A percentile compares a stretch with the other conserved stretches of the same genome.
These are phyloP conservation scores for Rhombomys opimus DNA, from an alignment of 2,113 vertebrate species.

Conservation along the genomic window DNA sequence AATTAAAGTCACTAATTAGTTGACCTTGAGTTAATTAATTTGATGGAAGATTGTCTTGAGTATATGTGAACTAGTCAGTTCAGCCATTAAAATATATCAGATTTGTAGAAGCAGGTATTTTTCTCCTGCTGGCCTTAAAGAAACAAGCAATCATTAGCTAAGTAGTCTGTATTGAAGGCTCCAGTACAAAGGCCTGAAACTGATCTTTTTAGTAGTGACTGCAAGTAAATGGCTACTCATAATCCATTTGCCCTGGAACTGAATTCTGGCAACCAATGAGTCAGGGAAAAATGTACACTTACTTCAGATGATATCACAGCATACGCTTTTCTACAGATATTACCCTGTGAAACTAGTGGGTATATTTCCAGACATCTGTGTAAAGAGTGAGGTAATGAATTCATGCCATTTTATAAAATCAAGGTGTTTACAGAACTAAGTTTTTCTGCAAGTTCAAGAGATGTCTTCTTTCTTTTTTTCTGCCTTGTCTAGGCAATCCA, in stretches of 20 bases:
- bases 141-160: background rate
- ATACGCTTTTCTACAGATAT: background rate
- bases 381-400: background rate
- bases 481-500: background rate
- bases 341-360: background rate
- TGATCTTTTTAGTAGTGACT: background rate
- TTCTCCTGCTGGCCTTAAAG: background rate
- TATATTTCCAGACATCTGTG: background rate
- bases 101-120: background rate
- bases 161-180: background rate
- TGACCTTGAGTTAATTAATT: background rate
- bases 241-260: background rate
- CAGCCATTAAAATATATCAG: background rate
- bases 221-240: background rate
- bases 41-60: slow-evolving; percentile 25
- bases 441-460: background rate
- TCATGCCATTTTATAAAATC: background rate
- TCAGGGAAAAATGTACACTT: background rate
- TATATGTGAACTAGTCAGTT: background rate
- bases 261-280: background rate
- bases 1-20: slow-evolving; percentile 18
- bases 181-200: background rate
- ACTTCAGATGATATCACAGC: background rate
- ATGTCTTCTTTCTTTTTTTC: background rate
- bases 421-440: background rate